A percentile compares a stretch with the other conserved stretches of the same genome.
These are phyloP conservation scores for Xanthorhoe designata DNA, from an alignment of 2,888 invertebrate genomes.

Conservation along the genomic window DNA sequence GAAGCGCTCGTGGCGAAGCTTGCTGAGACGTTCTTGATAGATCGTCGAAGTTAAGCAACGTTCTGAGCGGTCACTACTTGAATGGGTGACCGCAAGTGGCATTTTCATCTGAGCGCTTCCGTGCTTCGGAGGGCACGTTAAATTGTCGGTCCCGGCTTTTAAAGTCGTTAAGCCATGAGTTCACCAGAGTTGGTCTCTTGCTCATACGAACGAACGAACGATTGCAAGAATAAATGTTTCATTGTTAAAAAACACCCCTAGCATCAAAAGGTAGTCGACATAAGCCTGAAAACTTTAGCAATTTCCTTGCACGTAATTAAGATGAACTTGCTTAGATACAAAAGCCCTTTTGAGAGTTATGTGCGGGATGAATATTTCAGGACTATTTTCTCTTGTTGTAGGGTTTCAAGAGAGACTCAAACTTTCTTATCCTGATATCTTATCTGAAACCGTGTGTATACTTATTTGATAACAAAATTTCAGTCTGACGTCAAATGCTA, in stretches of 20 bases:
- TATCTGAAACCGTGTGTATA: neutral
- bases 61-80: too few relatives aligned
- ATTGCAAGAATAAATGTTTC: neutral
- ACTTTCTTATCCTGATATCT: neutral
- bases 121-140: too few relatives aligned
- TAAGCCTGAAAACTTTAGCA: slow-evolving; percentile 36
- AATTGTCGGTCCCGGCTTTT: too few relatives aligned
- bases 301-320: slow-evolving; percentile 42
- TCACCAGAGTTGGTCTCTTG: too few relatives aligned
- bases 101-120: too few relatives aligned
- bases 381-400: slow-evolving; percentile 18
- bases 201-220: too few relatives aligned
- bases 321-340: slow-evolving; percentile 34
- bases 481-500: too few relatives aligned
- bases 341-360: slow-evolving; percentile 28
- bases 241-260: slow-evolving; percentile 30
- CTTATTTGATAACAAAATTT: neutral
- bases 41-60: too few relatives aligned
- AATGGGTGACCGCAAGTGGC: too few relatives aligned
- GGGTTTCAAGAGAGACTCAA: neutral
- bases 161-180: too few relatives aligned
- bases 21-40: too few relatives aligned
- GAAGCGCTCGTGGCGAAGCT: too few relatives aligned
- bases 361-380: slow-evolving; percentile 28
- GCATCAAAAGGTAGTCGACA: slow-evolving; percentile 29